Evolutionary conservation across 1,140 invertebrate species (phyloP), one percentile per base, ranked within the genome.

Genomic region (Drosophila pachea): DNA sequence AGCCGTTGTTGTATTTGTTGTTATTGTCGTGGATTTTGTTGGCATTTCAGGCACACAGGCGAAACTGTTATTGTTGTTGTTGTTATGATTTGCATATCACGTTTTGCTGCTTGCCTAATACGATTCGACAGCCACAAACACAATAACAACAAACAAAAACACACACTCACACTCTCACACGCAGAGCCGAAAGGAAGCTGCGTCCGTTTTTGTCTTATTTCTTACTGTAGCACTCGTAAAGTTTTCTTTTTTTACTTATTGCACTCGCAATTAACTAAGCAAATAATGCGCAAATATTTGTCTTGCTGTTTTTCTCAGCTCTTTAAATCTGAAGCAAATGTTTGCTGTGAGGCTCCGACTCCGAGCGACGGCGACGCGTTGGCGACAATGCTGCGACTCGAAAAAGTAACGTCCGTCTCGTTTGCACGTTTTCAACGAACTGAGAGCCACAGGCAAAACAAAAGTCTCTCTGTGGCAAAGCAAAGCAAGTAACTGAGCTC

Each of bases 21-120:
- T 53, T 63, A 38, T 56, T 63, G 43, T 50, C 64, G 32, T 55
- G 69, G 79, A 22, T 22, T 22, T 22, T 22, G n/a, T 70, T 76
- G 50, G 6, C 7, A 16, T 53, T 8, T 61, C 59, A 64, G 43
- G 35, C 45, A 65, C 64, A 76, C 76, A 81, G 78, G 78, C 78
- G 70, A 77, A 68, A 74, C 43, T 66, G 65, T 62, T 73, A 35
- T 61, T 71, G 38, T 60, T 63, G 62, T 56, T 58, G 47, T 68
- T 64, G 70, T 42, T 65, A 42, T 63, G 58, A 86, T 86, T 86
- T 86, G 78, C 81, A 86, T 86, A 82, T 82, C 83, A 76, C 76
- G 79, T 86, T 75, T 68, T 83, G 75, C 73, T 72, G 73, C 50
- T 68, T 74, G 73, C 68, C 73, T 73, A 72, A 72, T 72, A 72